These are phyloP conservation scores for Acridotheres tristis DNA, from an alignment of 2,797 vertebrate genomes.

Conservation along the genomic window DNA sequence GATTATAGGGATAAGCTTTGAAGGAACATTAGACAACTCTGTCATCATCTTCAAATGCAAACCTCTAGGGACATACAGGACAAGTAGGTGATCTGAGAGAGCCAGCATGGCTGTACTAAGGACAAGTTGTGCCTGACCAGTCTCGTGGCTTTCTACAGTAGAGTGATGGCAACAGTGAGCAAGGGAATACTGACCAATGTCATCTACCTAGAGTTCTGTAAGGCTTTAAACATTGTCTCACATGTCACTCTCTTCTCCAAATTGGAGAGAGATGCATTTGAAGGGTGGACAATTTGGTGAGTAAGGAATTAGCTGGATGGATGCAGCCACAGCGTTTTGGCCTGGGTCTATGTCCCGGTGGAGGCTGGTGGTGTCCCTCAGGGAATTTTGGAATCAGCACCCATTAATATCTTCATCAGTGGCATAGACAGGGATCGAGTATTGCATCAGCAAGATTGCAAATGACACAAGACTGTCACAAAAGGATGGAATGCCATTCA, in stretches of 20 bases:
- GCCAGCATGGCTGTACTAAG: not conserved
- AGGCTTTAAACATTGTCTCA: not conserved
- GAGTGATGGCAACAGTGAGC: not conserved
- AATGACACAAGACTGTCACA: not conserved
- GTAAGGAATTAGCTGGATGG: not conserved
- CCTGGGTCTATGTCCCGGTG: not conserved
- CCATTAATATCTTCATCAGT: not conserved
- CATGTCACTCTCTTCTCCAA: not conserved
- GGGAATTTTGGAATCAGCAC: rapidly evolving
- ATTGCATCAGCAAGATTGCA: not conserved
- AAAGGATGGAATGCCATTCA: not conserved
- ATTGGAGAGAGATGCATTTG: not conserved
- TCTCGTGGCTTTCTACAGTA: not conserved
- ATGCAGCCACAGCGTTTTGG: not conserved
- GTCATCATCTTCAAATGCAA: not conserved
- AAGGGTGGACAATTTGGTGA: not conserved
- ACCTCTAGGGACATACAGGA: not conserved
- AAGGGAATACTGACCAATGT: not conserved
- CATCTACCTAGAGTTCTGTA: not conserved
- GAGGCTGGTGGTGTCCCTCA: not conserved
- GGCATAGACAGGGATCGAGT: rapidly evolving
- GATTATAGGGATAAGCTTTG: not conserved
- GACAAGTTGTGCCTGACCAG: not conserved
- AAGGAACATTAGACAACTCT: not conserved
- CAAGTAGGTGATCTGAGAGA: not conserved